phyloP scores from a whole-genome alignment of 1,140 invertebrate species.

The Drosophila kikkawai region DNA sequence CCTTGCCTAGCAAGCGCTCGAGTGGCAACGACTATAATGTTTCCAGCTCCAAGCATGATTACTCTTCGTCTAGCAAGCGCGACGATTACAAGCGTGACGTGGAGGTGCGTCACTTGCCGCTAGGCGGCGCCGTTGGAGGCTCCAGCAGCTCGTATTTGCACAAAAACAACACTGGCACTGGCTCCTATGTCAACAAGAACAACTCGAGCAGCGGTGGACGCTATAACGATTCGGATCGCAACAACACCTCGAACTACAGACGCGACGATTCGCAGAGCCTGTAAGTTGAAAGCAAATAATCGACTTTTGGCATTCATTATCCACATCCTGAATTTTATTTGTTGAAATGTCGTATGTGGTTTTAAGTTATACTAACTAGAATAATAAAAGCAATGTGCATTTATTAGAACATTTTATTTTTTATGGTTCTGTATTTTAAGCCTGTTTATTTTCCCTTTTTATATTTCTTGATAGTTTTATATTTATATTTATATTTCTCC shows the following conservation, averaged over 20 bases:
- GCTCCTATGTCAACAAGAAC: slow-evolving; percentile 69
- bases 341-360: neutral
- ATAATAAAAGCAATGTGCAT: neutral
- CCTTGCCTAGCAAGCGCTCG: slow-evolving; percentile 72
- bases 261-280: slow-evolving; percentile 74
- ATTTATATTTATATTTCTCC: neutral
- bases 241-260: slow-evolving; percentile 66
- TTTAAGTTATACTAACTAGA: neutral
- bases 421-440: neutral
- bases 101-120: slow-evolving; percentile 72
- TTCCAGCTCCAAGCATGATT: slow-evolving; percentile 70
- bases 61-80: slow-evolving; percentile 70
- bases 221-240: slow-evolving; percentile 71
- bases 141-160: slow-evolving; percentile 69
- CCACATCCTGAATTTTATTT: neutral
- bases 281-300: slow-evolving; percentile 16
- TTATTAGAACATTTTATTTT: neutral
- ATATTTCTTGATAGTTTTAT: neutral
- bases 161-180: slow-evolving; percentile 53
- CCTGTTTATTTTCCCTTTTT: neutral
- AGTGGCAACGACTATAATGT: slow-evolving; percentile 65
- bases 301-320: too few relatives aligned
- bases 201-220: slow-evolving; percentile 64
- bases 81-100: slow-evolving; percentile 75
- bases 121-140: slow-evolving; percentile 48